Conservation (phyloP, 2,797 vertebrate species). For the Ctenosaura bakeri region DNA sequence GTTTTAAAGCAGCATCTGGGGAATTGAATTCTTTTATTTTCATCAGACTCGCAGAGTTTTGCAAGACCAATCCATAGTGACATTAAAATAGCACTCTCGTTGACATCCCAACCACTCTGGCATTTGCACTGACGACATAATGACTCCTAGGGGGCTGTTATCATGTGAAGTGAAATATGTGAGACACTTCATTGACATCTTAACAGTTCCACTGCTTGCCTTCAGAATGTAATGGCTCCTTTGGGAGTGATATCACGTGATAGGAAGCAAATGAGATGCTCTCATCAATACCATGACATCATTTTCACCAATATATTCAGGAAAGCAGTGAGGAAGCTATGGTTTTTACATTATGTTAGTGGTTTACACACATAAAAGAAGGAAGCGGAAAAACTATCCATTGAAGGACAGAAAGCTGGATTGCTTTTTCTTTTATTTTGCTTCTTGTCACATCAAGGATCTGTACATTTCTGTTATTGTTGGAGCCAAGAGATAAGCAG, state of each 20-base stretch:
- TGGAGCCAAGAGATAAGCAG: background rate
- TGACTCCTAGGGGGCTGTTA: conserved; percentile 62
- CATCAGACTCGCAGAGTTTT: conserved; percentile 6
- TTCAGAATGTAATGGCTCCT: conserved; percentile 43
- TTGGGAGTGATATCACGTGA: conserved; percentile 22
- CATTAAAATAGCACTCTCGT: conserved; percentile 57
- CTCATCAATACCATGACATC: conserved; percentile 33
- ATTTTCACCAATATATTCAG: conserved; percentile 27
- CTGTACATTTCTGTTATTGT: background rate
- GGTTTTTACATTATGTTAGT: conserved; percentile 11
- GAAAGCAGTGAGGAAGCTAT: background rate
- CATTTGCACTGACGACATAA: conserved; percentile 42
- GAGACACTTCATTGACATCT: conserved; percentile 69
- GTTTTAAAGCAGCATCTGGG: background rate
- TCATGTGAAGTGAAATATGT: conserved; percentile 37
- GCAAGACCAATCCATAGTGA: conserved; percentile 26
- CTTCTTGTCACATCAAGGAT: background rate
- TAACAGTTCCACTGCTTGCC: conserved; percentile 56
- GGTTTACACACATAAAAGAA: background rate
- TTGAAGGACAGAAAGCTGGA: background rate
- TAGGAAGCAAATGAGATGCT: conserved; percentile 24
- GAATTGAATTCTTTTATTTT: conserved; percentile 58
- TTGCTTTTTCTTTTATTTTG: background rate
- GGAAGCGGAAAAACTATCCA: background rate
- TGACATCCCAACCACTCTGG: conserved; percentile 55